Evolutionary conservation across 2,113 vertebrate species (phyloP), one percentile per base, ranked within the genome.

Genomic region (Cisticola juncidis): DNA sequence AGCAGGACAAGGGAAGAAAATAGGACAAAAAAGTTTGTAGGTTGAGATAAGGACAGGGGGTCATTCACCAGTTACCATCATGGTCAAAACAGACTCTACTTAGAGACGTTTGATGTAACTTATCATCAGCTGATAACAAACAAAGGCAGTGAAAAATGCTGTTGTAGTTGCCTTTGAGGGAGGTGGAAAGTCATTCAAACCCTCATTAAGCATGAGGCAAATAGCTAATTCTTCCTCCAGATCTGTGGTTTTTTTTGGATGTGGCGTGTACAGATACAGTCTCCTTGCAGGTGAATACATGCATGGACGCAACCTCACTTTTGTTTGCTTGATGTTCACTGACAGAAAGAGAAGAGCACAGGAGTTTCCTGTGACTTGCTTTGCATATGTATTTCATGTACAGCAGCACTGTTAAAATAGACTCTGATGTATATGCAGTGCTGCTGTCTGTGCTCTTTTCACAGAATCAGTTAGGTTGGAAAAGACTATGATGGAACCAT

Each of bases 251-350:
- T 40, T 60, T 29, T 44, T n/a, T 70, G 19, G 19, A 26, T 31
- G 9, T 47, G 38, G 9, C 0, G 0, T 8, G 8, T 79, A 24
- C 11, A n/a, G 13, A 12, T 57, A 14, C 7, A 29, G 22, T 38
- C 23, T 70, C 3, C 26, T 62, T 68, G 24, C 69, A 53, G 50
- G 15, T 5, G 5, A 86, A 42, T 60, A 35, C 14, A 6, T 8
- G 4, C 9, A 4, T 61, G 42, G 35, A 23, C 0, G 2, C 6
- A 31, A 10, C 9, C 31, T 72, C 19, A 11, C 20, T 83, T 68
- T 22, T 58, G 22, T 19, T 42, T 15, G 20, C 26, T 42, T 57
- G 22, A 21, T 31, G 15, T 18, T 90, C 18, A 12, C 44, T 70
- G 24, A 19, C 12, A 45, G 47, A 56, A 69, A 53, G 22, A 79